These are phyloP conservation scores for Arctia plantaginis DNA, from an alignment of 2,888 invertebrate species.

Conservation along the genomic window DNA sequence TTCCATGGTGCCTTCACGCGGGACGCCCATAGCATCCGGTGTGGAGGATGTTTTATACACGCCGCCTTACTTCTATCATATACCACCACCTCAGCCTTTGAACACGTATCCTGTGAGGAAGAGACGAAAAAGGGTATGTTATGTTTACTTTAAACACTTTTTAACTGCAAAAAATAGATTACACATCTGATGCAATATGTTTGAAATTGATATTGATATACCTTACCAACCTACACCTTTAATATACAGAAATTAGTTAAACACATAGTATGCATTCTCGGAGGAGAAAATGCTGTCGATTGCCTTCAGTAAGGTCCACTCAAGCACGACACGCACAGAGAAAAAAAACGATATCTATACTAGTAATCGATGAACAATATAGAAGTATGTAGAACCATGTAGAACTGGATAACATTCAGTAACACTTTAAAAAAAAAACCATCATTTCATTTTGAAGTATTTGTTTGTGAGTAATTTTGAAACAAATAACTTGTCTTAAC, in stretches of 20 bases:
- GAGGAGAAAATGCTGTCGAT: slow-evolving; percentile 26
- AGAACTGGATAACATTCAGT: neutral
- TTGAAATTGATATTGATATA: neutral
- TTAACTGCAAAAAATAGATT: neutral
- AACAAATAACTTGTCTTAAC: neutral
- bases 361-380: neutral
- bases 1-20: slow-evolving; percentile 71
- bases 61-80: slow-evolving; percentile 80
- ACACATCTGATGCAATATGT: neutral
- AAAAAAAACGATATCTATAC: slow-evolving; percentile 21
- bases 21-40: slow-evolving; percentile 66
- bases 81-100: slow-evolving; percentile 75
- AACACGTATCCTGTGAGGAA: slow-evolving; percentile 83
- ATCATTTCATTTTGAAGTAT: too few species aligned
- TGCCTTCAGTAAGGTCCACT: slow-evolving; percentile 18
- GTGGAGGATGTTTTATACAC: slow-evolving; percentile 74
- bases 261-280: slow-evolving; percentile 8
- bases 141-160: neutral
- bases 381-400: neutral
- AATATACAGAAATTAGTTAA: neutral
- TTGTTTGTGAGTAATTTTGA: neutral
- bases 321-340: slow-evolving; percentile 26
- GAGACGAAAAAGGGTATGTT: slow-evolving; percentile 77
- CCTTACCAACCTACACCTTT: too few species aligned
- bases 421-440: neutral